Percentiles rank a stretch among this genome's conserved stretches.
Evolutionary conservation across 1,140 invertebrate genomes (phyloP).

Genomic region (Tetragonula clypearis): DNA sequence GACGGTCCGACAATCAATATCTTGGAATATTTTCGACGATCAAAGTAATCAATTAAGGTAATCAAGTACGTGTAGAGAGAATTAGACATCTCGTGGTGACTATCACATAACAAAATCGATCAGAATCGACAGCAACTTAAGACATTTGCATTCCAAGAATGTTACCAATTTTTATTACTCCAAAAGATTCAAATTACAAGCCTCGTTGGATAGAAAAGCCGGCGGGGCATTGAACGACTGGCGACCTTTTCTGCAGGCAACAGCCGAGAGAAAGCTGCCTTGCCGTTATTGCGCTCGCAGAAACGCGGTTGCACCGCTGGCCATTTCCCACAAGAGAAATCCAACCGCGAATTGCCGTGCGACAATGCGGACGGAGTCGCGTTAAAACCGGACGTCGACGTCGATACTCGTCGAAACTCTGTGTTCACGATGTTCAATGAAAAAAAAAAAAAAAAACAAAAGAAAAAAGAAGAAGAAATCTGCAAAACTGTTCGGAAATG

Average conservation of each 20-base stretch:
- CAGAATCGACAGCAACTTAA: not conserved
- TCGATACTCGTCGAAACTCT: not conserved
- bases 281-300: constrained; percentile 33
- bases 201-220: not conserved
- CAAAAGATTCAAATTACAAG: too few species aligned
- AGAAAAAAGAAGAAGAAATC: not conserved
- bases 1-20: not conserved
- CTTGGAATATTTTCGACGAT: not conserved
- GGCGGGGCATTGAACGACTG: not conserved
- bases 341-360: constrained; percentile 13
- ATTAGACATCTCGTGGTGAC: too few species aligned
- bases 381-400: constrained; percentile 4
- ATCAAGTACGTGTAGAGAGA: too few species aligned
- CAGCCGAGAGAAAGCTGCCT: constrained; percentile 43
- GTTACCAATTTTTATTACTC: not conserved
- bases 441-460: not conserved
- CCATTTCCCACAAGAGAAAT: constrained; percentile 56
- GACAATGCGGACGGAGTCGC: not conserved
- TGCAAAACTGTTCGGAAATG: not conserved
- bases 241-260: constrained; percentile 9
- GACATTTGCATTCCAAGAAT: not conserved
- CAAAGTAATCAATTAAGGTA: too few species aligned
- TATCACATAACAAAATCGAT: not conserved
- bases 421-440: not conserved
- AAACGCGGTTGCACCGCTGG: constrained; percentile 27